Evolutionary conservation across 2,888 invertebrate species (phyloP), one percentile per base, ranked within the genome.

Genomic region (Zeuzera pyrina): DNA sequence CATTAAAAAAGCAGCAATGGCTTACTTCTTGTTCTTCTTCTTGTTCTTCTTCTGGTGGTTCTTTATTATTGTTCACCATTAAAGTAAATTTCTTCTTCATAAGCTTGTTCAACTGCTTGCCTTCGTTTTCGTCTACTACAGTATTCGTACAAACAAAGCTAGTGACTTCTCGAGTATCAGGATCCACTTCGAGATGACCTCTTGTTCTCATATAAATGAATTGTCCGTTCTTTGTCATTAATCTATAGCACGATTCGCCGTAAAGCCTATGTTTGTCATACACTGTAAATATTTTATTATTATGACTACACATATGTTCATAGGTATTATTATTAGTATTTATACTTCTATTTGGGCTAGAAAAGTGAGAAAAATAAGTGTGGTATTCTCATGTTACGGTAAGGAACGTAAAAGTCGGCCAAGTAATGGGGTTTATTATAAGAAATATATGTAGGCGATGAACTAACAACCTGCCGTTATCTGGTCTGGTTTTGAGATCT

Each of bases 101-200:
- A 40, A 90, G 85, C 35, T 84, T 81, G 2, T 92, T 89, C 7
- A 91, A 81, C 5, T 85, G 72, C 38, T 86, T 84, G 7, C 94
- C 94, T 50, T 91, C 90, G 45, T 89, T 88, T 33, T 89, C 88
- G 30, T 88, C 87, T 19, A 89, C 87, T 32, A 92, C 74, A 0
- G 91, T 91, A 61, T 95, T 95, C 38, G 93, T 88, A 64, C 95
- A 95, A 11, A 94, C 87, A 55, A 95, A 94, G 33, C 92, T 93
- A 42, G 90, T 90, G 7, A 93, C 91, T 7, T 87, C 87, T 25
- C 91, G 88, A 1, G 91, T 87, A 25, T 73, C 72, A 35, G 87
- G 85, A 47, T 94, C 91, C 21, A 91, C 89, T 54, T 94, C 94
- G 23, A 95, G 81, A 45, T 87, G 90, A 0, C 95, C 95, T 29